A percentile compares a stretch with the other conserved stretches of the same genome.
These are phyloP conservation scores for Botia kubotai DNA, from an alignment of 2,797 vertebrate genomes.

Conservation along the genomic window DNA sequence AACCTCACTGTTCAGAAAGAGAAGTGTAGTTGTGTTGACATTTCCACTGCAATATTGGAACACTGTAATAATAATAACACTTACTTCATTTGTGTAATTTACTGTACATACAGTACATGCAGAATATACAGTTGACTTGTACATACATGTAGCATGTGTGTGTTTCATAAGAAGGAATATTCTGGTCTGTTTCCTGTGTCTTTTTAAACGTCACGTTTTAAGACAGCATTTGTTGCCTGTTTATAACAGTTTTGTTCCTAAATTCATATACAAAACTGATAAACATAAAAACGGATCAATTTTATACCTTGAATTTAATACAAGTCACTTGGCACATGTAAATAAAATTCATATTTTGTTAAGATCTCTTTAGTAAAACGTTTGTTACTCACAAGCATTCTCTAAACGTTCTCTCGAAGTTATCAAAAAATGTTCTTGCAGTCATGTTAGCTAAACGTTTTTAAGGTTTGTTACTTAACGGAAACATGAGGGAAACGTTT, in stretches of 20 bases:
- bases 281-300: no score
- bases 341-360: background rate
- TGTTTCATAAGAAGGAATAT: background rate
- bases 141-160: background rate
- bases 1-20: background rate
- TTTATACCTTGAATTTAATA: no score
- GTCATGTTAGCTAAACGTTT: background rate
- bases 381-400: no score
- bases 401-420: no score
- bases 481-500: no score
- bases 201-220: no score
- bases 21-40: slow-evolving; percentile 13
- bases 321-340: no score
- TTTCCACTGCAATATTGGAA: slow-evolving; percentile 1
- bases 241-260: background rate
- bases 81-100: background rate
- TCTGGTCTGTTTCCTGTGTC: background rate
- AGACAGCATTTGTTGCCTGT: background rate
- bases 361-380: background rate
- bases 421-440: background rate
- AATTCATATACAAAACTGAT: background rate
- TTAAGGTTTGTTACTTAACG: no score
- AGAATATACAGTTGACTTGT: background rate
- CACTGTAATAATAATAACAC: background rate
- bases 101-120: background rate